Evolutionary conservation across 2,113 vertebrate species (phyloP).

Genomic region (Forbesichthys agassizii): DNA sequence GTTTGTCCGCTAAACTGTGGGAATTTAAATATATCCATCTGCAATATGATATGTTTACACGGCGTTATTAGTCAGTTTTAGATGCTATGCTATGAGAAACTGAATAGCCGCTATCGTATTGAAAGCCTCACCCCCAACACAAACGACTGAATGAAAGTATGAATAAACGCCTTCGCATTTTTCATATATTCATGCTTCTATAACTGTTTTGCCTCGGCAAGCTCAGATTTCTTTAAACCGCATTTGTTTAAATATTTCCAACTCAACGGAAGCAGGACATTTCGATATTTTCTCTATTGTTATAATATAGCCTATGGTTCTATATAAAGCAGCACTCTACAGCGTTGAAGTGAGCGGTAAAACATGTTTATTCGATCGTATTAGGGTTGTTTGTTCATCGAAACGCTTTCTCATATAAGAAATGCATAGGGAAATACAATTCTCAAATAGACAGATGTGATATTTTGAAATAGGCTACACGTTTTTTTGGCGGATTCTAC

Average conservation of each 20-base stretch:
- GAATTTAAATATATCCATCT: neutral
- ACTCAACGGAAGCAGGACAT: slow-evolving; percentile 12
- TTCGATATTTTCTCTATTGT: slow-evolving; percentile 48
- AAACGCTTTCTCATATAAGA: slow-evolving; percentile 17
- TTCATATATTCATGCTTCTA: slow-evolving; percentile 34
- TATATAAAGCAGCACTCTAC: slow-evolving; percentile 33
- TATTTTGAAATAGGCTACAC: slow-evolving; percentile 8
- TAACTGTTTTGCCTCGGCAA: slow-evolving; percentile 30
- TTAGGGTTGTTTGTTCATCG: neutral
- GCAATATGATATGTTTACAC: neutral
- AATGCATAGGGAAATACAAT: slow-evolving; percentile 16
- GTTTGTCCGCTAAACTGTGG: neutral
- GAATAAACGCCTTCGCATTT: slow-evolving; percentile 21
- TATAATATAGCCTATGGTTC: slow-evolving; percentile 46
- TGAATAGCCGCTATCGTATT: neutral
- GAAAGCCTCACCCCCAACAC: slow-evolving; percentile 1
- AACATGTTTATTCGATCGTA: slow-evolving; percentile 33
- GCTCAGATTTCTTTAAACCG: slow-evolving; percentile 15
- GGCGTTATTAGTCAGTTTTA: neutral
- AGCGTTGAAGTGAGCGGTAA: slow-evolving; percentile 35
- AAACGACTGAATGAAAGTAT: slow-evolving; percentile 29
- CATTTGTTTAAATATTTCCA: slow-evolving; percentile 25
- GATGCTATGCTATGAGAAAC: neutral
- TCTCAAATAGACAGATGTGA: slow-evolving; percentile 14
- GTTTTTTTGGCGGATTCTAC: slow-evolving; percentile 55